phyloP scores from a whole-genome alignment of 2,888 invertebrate species.

The Liopterus haemorrhoidalis region DNA sequence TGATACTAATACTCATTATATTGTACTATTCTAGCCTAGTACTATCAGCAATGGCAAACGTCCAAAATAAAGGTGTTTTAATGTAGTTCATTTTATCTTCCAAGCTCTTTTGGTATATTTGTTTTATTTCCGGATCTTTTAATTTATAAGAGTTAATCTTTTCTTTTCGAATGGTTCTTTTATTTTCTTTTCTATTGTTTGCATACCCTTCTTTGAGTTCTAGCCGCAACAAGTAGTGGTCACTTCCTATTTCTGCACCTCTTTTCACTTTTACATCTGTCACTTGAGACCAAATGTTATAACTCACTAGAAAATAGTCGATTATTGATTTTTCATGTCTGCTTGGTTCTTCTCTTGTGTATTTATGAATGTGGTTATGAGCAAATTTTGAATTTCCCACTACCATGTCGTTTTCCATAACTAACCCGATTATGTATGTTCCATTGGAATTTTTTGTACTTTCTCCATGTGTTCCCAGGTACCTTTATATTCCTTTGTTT shows the following conservation, averaged over 20 bases:
- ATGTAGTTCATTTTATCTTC: too few species aligned
- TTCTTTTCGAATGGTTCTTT: too few species aligned
- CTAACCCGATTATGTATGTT: too few species aligned
- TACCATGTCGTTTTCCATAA: not conserved
- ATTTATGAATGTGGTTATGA: not conserved
- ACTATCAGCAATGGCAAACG: too few species aligned
- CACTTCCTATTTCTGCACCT: not conserved
- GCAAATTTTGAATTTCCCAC: not conserved
- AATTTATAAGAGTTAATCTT: too few species aligned
- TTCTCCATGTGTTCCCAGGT: not conserved
- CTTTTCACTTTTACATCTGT: constrained; percentile 1
- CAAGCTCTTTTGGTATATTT: too few species aligned
- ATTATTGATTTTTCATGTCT: not conserved
- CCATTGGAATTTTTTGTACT: too few species aligned
- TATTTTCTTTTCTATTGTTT: too few species aligned
- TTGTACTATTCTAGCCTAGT: too few species aligned
- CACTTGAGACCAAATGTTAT: not conserved
- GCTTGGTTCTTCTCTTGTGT: not conserved
- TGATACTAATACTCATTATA: too few species aligned
- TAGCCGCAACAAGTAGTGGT: not conserved
- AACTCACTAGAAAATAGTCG: not conserved
- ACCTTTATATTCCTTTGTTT: not conserved
- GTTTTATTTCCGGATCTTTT: too few species aligned
- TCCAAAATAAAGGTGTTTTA: too few species aligned
- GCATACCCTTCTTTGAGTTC: not conserved